Percentiles rank a stretch among this genome's conserved stretches.
Conservation (phyloP, 2,113 vertebrate genomes). For the Dicrurus megarhynchus region DNA sequence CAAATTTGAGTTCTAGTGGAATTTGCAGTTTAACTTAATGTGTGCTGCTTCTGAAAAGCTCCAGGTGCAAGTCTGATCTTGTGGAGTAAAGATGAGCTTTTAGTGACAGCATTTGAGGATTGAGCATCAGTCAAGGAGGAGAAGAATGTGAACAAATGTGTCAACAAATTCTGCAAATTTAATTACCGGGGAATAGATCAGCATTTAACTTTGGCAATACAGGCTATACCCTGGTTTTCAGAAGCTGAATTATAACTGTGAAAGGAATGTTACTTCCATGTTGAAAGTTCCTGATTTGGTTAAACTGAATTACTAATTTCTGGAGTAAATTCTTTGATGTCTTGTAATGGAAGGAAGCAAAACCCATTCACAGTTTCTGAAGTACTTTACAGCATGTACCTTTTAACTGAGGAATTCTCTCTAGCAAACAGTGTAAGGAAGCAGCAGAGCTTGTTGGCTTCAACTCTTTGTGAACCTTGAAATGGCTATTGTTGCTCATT, state of each 20-base stretch:
- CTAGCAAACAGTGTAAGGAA: not conserved
- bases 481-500: not conserved
- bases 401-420: not conserved
- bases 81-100: not conserved
- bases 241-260: not conserved
- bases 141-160: not conserved
- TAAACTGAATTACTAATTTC: not conserved
- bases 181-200: not conserved
- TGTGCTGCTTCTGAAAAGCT: not conserved
- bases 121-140: not conserved
- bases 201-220: not conserved
- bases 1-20: not conserved
- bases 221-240: not conserved
- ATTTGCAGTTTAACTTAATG: not conserved
- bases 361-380: not conserved
- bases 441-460: not conserved
- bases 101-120: not conserved
- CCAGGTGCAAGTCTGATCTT: not conserved
- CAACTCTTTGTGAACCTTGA: not conserved
- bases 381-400: not conserved
- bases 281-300: not conserved
- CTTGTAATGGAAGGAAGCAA: not conserved
- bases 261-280: not conserved
- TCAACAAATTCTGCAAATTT: not conserved
- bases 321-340: not conserved